A percentile compares a stretch with the other conserved stretches of the same genome.
phyloP scores from a whole-genome alignment of 1,140 invertebrate genomes.

The Nixonia krombeini region DNA sequence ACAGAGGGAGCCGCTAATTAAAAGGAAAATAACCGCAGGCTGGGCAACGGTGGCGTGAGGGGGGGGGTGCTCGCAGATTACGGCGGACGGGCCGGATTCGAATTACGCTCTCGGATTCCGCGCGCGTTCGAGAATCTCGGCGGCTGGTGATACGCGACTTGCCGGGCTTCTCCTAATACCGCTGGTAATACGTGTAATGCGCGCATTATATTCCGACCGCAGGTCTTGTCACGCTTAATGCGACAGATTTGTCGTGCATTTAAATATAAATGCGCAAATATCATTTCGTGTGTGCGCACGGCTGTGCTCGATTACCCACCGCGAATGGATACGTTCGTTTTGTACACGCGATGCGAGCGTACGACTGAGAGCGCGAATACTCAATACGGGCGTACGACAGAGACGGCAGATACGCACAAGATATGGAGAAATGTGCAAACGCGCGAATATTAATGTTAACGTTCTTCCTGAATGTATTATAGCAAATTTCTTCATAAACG shows the following conservation, averaged over 20 bases:
- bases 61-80: background rate
- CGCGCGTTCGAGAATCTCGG: background rate
- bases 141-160: constrained; percentile 6
- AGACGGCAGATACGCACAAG: no score
- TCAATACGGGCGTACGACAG: background rate
- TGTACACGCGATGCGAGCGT: no score
- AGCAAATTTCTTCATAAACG: no score
- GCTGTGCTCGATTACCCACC: no score
- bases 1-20: constrained; percentile 1
- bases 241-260: constrained; percentile 7
- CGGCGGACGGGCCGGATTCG: background rate
- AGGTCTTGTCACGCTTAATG: constrained; percentile 9
- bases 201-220: constrained; percentile 5
- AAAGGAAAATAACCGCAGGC: constrained; percentile 2
- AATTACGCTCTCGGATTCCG: constrained; percentile 4
- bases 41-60: background rate
- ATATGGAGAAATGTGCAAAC: no score
- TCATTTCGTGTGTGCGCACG: no score
- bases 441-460: no score
- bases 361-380: background rate
- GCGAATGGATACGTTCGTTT: no score
- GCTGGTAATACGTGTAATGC: constrained; percentile 7
- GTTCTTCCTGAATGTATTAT: no score
- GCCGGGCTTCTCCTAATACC: background rate
- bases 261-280: constrained; percentile 7